These are phyloP conservation scores for Drosophila paulistorum DNA, from an alignment of 1,140 invertebrate species.

Conservation along the genomic window DNA sequence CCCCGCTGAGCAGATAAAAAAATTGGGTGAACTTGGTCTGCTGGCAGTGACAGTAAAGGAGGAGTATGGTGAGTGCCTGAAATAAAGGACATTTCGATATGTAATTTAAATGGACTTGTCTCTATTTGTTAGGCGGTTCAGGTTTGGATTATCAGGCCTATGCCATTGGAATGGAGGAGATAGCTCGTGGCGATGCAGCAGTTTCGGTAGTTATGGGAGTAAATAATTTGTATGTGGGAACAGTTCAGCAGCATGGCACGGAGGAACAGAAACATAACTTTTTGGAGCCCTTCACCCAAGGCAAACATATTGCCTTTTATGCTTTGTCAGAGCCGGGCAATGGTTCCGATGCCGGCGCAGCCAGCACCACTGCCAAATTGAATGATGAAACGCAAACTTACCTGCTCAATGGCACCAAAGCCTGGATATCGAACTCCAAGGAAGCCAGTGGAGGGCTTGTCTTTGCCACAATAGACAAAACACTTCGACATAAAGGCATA, in stretches of 20 bases:
- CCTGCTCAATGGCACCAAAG: conserved; percentile 95
- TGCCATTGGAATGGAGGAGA: conserved; percentile 97
- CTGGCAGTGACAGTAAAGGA: conserved; percentile 92
- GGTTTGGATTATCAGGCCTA: conserved; percentile 97
- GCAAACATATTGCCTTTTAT: conserved; percentile 89
- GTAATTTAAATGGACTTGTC: background rate
- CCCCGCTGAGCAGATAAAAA: conserved; percentile 93
- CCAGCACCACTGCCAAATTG: conserved; percentile 91
- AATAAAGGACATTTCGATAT: background rate
- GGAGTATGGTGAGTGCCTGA: conserved; percentile 85
- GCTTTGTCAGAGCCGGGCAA: conserved; percentile 91
- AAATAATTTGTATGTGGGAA: conserved; percentile 94
- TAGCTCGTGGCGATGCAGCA: conserved; percentile 92
- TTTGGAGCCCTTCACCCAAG: conserved; percentile 89
- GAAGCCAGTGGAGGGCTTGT: conserved; percentile 94
- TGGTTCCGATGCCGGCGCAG: conserved; percentile 96
- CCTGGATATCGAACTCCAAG: conserved; percentile 97
- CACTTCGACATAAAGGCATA: conserved; percentile 95
- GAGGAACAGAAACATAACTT: conserved; percentile 92
- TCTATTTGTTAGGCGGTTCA: conserved; percentile 80
- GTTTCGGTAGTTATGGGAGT: conserved; percentile 95
- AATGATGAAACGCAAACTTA: conserved; percentile 87
- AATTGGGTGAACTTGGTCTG: conserved; percentile 95
- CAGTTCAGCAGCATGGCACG: conserved; percentile 91
- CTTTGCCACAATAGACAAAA: conserved; percentile 96